Conservation (phyloP, 2,113 vertebrate genomes). For the cattle (Bos taurus) region ARS-UCD2.0 NC_037335.1:98644501-98645000, state of each 20-base stretch:
- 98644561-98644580: neutral
- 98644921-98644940: neutral
- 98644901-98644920: neutral
- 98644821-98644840: neutral
- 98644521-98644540: neutral
- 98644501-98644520: neutral
- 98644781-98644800: neutral
- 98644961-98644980: neutral
- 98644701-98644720: neutral
- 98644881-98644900: neutral
- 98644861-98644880: neutral
- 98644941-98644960: neutral
- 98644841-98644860: neutral
- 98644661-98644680: neutral
- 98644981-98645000: neutral
- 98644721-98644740: neutral
- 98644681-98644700: neutral
- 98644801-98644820: neutral
- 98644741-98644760: neutral
- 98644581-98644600: neutral
- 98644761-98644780: neutral
- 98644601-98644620: neutral
- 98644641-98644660: neutral
- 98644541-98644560: neutral
- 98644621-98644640: neutral